Conservation (phyloP, 2,797 vertebrate genomes). For the Poeciliopsis gracilis region DNA sequence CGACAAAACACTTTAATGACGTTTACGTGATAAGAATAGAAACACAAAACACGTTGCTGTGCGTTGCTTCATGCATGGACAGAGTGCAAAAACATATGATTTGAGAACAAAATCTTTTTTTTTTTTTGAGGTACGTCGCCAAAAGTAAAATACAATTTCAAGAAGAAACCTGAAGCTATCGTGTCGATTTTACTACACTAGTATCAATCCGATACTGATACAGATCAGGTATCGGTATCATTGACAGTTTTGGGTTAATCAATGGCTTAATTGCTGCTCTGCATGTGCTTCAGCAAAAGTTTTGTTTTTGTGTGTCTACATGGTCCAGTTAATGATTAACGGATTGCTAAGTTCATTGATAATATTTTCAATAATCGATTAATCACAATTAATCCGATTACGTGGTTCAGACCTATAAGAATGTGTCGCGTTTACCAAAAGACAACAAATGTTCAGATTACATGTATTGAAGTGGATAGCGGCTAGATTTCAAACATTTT, state of each 20-base stretch:
- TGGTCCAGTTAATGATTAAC: too few relatives aligned
- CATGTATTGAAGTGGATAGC: background rate
- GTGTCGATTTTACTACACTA: background rate
- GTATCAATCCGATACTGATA: background rate
- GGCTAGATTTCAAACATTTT: background rate
- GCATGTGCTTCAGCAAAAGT: too few relatives aligned
- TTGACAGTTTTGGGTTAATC: background rate
- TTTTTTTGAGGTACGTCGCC: too few relatives aligned
- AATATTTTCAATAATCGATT: too few relatives aligned
- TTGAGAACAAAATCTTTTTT: background rate
- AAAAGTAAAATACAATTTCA: background rate
- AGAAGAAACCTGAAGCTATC: background rate
- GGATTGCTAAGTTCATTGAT: too few relatives aligned
- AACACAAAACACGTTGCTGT: too few relatives aligned
- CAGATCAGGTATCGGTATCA: background rate
- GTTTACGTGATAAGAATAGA: background rate
- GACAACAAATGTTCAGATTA: background rate
- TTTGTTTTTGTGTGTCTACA: too few relatives aligned
- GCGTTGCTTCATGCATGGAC: too few relatives aligned
- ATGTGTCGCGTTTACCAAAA: background rate
- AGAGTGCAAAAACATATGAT: background rate
- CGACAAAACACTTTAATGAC: background rate
- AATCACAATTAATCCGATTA: too few relatives aligned
- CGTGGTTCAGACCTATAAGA: too few relatives aligned
- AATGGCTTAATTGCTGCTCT: background rate